Percentiles rank a stretch among this genome's conserved stretches.
Conservation (phyloP, 2,113 vertebrate genomes). For the Gnathonemus longibarbis region DNA sequence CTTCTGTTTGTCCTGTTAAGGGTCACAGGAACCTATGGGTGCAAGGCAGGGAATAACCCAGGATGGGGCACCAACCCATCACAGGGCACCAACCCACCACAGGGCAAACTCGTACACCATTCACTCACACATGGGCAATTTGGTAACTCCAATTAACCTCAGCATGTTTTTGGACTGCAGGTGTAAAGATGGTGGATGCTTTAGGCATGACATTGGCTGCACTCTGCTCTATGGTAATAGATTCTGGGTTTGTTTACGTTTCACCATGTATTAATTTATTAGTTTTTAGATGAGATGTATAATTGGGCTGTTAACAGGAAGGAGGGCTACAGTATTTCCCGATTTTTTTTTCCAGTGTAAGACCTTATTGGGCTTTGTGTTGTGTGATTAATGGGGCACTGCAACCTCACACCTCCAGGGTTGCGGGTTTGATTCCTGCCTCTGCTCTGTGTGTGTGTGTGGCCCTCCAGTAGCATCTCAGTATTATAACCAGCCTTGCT, state of each 20-base stretch:
- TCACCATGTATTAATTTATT: not conserved
- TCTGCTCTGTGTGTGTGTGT: not conserved
- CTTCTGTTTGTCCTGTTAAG: not conserved
- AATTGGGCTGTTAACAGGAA: not conserved
- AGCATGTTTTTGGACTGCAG: not conserved
- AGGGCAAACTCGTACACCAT: not conserved
- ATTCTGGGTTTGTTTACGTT: not conserved
- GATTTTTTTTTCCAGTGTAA: too few relatives aligned
- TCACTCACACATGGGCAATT: not conserved
- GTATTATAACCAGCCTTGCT: too few relatives aligned
- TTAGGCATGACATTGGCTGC: not conserved
- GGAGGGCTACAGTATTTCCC: not conserved
- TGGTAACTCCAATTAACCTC: not conserved
- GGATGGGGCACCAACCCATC: not conserved
- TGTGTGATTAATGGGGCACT: not conserved
- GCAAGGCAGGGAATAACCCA: not conserved
- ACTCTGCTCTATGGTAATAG: not conserved
- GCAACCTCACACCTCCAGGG: not conserved
- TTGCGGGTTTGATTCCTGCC: not conserved
- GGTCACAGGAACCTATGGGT: not conserved
- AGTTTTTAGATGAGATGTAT: not conserved
- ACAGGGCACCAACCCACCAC: not conserved
- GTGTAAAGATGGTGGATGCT: not conserved
- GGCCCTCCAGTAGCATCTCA: too few relatives aligned
- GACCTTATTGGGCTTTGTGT: not conserved